phyloP scores from a whole-genome alignment of 2,797 vertebrate species.

The Tragelaphus oryx region DNA sequence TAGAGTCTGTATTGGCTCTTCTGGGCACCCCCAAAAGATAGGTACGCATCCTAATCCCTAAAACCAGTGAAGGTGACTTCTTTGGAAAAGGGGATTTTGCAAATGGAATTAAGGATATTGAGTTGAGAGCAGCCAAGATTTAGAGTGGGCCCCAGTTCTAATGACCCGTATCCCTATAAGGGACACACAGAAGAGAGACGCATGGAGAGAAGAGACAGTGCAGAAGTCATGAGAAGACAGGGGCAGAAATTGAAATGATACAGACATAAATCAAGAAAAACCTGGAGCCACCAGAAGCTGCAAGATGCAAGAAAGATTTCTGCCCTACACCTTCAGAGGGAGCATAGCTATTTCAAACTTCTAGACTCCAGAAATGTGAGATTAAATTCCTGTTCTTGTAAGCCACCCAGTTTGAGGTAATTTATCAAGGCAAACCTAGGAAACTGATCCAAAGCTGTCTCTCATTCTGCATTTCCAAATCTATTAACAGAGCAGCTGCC shows the following conservation, averaged over 20 bases:
- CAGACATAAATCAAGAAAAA: background rate
- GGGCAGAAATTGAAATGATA: background rate
- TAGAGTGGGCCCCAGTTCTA: background rate
- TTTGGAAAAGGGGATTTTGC: background rate
- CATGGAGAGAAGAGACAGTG: background rate
- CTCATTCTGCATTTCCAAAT: background rate
- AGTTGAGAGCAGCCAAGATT: background rate
- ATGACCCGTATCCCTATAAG: background rate
- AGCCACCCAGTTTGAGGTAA: background rate
- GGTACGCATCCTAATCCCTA: background rate
- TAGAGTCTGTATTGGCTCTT: background rate
- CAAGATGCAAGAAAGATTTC: background rate
- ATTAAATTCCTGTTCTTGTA: background rate
- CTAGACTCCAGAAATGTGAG: background rate
- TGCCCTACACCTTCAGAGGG: background rate
- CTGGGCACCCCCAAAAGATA: background rate
- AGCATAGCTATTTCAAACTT: background rate
- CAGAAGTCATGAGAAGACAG: background rate
- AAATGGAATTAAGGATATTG: background rate
- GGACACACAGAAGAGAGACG: background rate
- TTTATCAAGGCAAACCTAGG: background rate
- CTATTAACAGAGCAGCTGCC: background rate
- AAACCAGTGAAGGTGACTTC: background rate
- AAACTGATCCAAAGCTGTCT: background rate
- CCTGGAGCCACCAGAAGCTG: background rate